Conservation (phyloP, 2,113 vertebrate species). For the Platysternon megacephalum region DNA sequence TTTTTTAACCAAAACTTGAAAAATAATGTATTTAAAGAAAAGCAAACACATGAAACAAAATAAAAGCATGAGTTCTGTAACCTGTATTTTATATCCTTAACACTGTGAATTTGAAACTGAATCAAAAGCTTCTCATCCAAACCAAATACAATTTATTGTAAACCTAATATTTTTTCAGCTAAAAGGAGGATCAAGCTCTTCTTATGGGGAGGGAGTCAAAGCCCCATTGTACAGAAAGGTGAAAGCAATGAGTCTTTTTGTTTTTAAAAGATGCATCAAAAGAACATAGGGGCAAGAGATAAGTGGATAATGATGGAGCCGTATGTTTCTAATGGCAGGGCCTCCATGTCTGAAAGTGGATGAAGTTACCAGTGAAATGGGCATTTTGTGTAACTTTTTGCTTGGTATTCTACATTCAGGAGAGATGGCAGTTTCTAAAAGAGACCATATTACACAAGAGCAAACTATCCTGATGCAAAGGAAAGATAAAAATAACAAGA, state of each 20-base stretch:
- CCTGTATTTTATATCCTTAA: background rate
- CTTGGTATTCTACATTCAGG: background rate
- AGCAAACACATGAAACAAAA: background rate
- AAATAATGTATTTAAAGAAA: background rate
- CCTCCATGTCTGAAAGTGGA: background rate
- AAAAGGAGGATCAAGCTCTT: background rate
- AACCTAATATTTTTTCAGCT: background rate
- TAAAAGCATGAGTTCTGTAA: background rate
- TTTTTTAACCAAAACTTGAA: background rate
- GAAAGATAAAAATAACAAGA: no score
- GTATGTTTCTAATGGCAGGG: background rate
- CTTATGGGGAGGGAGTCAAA: background rate
- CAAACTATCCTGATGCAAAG: no score
- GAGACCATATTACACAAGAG: no score
- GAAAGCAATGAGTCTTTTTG: background rate
- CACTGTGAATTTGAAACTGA: background rate
- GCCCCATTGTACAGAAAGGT: background rate
- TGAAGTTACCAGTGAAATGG: constrained; percentile 1
- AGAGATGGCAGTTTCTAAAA: no score
- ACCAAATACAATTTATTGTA: accelerated
- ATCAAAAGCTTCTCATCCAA: background rate
- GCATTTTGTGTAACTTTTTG: background rate
- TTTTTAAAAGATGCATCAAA: background rate
- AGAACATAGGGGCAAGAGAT: background rate
- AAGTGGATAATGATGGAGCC: background rate